Percentiles rank a stretch among this genome's conserved stretches.
Evolutionary conservation across 2,113 vertebrate genomes (phyloP).

Genomic region (Hippocampus mohnikei): DNA sequence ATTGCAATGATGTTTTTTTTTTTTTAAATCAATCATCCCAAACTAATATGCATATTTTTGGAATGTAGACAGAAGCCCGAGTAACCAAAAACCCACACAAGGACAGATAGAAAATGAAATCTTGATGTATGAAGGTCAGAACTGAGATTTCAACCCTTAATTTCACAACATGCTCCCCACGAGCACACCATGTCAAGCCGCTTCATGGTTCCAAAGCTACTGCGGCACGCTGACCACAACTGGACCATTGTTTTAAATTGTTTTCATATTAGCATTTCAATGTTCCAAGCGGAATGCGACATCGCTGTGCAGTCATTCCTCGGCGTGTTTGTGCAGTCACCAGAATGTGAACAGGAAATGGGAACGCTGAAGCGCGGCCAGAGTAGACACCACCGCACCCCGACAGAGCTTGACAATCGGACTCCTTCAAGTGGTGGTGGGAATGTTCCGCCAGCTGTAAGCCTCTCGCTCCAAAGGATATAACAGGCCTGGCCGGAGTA

Average conservation of each 20-base stretch:
- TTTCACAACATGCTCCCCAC: no score
- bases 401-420: conserved; percentile 35
- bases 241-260: background rate
- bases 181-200: background rate
- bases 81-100: no score
- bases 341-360: conserved; percentile 14
- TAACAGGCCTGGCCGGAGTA: conserved; percentile 33
- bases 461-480: conserved; percentile 34
- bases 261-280: conserved; percentile 9
- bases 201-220: background rate
- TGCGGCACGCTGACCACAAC: background rate
- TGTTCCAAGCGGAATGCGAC: conserved; percentile 15
- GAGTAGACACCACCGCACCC: conserved; percentile 16
- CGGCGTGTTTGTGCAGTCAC: conserved; percentile 12
- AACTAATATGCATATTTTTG: no score
- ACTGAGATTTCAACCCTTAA: no score
- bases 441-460: conserved; percentile 38
- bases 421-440: conserved; percentile 38
- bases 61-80: no score
- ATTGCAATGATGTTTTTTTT: no score
- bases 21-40: no score
- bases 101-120: no score
- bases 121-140: no score
- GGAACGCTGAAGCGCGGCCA: conserved; percentile 19
- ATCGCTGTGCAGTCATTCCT: conserved; percentile 5